phyloP scores from a whole-genome alignment of 2,888 invertebrate species.

The Dryadula phaetusa region DNA sequence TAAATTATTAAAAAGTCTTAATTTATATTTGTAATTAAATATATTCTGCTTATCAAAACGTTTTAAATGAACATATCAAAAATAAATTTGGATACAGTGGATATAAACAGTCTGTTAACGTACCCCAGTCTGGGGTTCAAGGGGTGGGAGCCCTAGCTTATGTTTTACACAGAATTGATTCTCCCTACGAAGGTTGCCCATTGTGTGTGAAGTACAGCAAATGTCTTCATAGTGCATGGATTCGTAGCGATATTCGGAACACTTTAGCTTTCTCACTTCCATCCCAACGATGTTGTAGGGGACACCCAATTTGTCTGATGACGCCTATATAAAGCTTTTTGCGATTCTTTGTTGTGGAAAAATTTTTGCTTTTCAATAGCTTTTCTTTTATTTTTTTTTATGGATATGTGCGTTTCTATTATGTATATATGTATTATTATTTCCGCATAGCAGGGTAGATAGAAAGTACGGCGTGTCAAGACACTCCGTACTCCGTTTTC shows the following conservation, averaged over 20 bases:
- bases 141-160: conserved; percentile 51
- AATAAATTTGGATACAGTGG: conserved; percentile 49
- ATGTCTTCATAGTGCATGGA: conserved; percentile 42
- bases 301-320: conserved; percentile 48
- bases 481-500: no score
- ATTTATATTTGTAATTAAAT: background rate
- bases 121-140: conserved; percentile 55
- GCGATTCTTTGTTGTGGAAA: conserved; percentile 3
- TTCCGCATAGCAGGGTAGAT: no score
- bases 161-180: conserved; percentile 70
- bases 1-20: no score
- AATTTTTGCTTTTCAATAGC: conserved; percentile 9
- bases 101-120: conserved; percentile 49
- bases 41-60: background rate
- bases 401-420: no score
- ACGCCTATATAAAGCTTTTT: conserved; percentile 41
- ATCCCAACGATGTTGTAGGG: conserved; percentile 32
- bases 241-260: conserved; percentile 41
- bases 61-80: conserved; percentile 4
- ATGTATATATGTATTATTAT: no score
- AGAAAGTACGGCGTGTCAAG: no score
- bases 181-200: conserved; percentile 51
- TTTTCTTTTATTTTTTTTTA: background rate
- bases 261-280: conserved; percentile 43
- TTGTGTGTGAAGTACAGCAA: conserved; percentile 49